phyloP scores from a whole-genome alignment of 2,797 vertebrate genomes.

The Epinephelus malabaricus region DNA sequence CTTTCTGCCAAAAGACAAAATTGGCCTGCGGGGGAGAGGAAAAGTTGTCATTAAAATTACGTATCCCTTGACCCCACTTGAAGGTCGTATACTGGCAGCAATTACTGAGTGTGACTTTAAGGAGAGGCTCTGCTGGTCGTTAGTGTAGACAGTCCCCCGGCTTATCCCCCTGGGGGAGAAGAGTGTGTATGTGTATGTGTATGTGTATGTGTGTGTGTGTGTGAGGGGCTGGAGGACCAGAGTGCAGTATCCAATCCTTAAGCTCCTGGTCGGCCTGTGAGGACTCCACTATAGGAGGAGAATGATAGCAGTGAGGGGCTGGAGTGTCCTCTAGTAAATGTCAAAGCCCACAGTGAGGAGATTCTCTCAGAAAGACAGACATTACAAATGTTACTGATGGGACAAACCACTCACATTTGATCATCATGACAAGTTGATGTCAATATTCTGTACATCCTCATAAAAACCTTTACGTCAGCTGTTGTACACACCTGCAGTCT shows the following conservation, averaged over 20 bases:
- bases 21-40: constrained; percentile 67
- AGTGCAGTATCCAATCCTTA: constrained; percentile 51
- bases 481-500: constrained; percentile 7
- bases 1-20: constrained; percentile 69
- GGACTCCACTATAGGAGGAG: constrained; percentile 33
- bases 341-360: constrained; percentile 47
- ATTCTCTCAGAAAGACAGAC: constrained; percentile 32
- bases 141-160: constrained; percentile 65
- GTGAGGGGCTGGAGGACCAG: constrained; percentile 10
- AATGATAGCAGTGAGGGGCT: constrained; percentile 9
- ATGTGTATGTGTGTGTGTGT: neutral
- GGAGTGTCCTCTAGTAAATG: constrained; percentile 60
- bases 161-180: constrained; percentile 32
- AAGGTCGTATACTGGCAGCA: constrained; percentile 78
- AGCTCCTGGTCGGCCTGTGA: constrained; percentile 53
- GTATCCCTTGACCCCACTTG: constrained; percentile 78
- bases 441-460: neutral
- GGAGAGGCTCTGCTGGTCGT: constrained; percentile 69
- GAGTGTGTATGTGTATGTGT: neutral
- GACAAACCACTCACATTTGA: constrained; percentile 2
- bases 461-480: constrained; percentile 1
- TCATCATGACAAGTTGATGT: neutral
- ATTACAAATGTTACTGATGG: constrained; percentile 9
- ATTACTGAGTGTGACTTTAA: constrained; percentile 77
- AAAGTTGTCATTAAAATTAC: constrained; percentile 79